Conservation (phyloP, 2,797 vertebrate species). For the Denticeps clupeoides region DNA sequence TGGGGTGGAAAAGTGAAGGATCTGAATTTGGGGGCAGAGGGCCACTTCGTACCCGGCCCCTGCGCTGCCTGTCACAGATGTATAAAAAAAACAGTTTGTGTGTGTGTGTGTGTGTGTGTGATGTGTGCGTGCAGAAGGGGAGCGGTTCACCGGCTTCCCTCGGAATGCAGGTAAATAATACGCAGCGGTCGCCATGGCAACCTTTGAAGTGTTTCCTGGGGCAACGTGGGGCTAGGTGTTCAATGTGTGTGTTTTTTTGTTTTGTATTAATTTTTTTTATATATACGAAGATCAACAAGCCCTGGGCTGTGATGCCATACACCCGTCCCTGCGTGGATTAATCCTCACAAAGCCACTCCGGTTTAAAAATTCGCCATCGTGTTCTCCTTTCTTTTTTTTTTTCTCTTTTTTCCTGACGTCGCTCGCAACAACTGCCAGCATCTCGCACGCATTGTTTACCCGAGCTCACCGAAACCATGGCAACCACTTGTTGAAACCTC, state of each 20-base stretch:
- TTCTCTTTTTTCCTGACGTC: slow-evolving; percentile 23
- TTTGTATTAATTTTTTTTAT: no score
- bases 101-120: no score
- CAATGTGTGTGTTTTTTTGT: slow-evolving; percentile 20
- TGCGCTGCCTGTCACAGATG: no score
- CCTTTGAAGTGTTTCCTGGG: slow-evolving; percentile 37
- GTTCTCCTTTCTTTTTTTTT: slow-evolving; percentile 24
- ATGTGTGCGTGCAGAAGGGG: slow-evolving; percentile 35
- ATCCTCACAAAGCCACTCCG: no score
- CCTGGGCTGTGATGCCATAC: no score
- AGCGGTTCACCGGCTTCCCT: slow-evolving; percentile 30
- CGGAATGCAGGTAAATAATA: slow-evolving; percentile 46
- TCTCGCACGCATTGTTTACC: slow-evolving; percentile 31
- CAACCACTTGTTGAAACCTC: slow-evolving; percentile 67
- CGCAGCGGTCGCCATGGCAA: slow-evolving; percentile 34
- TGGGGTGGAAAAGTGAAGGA: no score
- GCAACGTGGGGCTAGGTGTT: slow-evolving; percentile 17
- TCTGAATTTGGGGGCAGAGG: no score
- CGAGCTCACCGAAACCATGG: slow-evolving; percentile 44
- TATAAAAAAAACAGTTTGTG: no score
- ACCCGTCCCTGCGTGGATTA: no score
- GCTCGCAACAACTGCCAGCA: slow-evolving; percentile 25
- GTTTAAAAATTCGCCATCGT: no score
- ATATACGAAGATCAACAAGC: no score
- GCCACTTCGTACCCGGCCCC: no score